Base-by-base conservation (phyloP, 2,113 vertebrate genomes). In the Pipa parva region DNA sequence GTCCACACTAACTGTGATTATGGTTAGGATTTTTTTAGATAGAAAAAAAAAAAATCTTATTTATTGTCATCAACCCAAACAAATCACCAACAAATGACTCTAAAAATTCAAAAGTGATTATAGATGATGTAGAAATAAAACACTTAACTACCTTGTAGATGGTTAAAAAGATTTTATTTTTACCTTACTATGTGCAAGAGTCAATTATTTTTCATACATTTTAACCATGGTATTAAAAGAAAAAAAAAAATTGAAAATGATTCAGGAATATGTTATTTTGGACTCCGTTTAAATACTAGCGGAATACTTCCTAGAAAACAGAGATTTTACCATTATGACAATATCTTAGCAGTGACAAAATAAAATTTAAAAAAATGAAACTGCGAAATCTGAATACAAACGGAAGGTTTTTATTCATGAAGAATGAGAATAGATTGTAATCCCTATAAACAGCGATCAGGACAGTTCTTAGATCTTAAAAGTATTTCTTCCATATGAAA, bases 161-260 rank as follows among this genome's bases (percentile, higher is more conserved):
- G 48, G 48, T 15, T 5, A 49, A 36, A 20, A 21, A 21, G 8
- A 26, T 61, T 61, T 48, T 61, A 48, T 61, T 42, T 60, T 45
- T 18, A 7, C 20, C 36, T 37, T 5, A 18, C 17, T 20, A 28
- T 22, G 25, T 55, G 8, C 45, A 33, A 6, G n/a, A 27, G 27
- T 65, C 18, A 36, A n/a, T 20, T 22, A 17, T 28, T 28, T 31
- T 61, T 61, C n/a, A n/a, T 29, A 51, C 49, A 22, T 51, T 51
- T 51, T 22, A 21, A 24, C n/a, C n/a, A n/a, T n/a, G n/a, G n/a
- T n/a, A n/a, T 42, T 36, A 36, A 36, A 36, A 36, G 15, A 3
- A 36, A 36, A 33, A 3, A 33, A 36, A 36, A 36, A 12, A 36
- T 15, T 42, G 17, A 17, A 2, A 42, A n/a, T 18, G 1, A 1